Conservation (phyloP, 2,888 invertebrate species). For the Chirona hameri region DNA sequence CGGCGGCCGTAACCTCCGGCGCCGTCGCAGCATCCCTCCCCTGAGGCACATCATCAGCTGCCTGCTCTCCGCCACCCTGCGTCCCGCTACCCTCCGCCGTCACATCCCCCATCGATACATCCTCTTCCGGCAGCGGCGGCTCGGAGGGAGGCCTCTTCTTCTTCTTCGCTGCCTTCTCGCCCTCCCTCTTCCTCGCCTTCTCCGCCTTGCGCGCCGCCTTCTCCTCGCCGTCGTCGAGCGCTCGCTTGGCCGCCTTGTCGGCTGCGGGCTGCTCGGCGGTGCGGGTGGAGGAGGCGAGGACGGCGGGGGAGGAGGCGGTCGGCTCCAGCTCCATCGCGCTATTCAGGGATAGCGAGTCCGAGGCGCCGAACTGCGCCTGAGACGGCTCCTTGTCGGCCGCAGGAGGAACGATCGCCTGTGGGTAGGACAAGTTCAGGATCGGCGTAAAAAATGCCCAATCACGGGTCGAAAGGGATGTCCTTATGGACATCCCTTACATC, state of each 20-base stretch:
- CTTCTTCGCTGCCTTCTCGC: conserved; percentile 34
- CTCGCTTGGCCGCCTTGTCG: conserved; percentile 2
- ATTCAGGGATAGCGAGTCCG: background rate
- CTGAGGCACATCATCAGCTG: background rate
- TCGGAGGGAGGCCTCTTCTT: conserved; percentile 33
- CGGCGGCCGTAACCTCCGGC: background rate
- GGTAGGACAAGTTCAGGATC: conserved; percentile 60
- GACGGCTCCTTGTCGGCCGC: conserved; percentile 71
- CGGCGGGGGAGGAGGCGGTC: background rate
- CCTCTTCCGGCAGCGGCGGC: conserved; percentile 33
- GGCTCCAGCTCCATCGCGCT: background rate
- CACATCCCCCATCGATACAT: background rate
- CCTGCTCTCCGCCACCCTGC: background rate
- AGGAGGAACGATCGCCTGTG: conserved; percentile 91
- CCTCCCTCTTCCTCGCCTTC: conserved; percentile 29
- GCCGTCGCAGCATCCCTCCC: background rate
- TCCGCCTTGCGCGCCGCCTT: conserved; percentile 33
- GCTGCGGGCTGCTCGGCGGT: background rate
- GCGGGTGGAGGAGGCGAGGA: background rate
- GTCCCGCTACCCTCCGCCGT: conserved; percentile 35
- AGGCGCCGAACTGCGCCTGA: conserved; percentile 63
- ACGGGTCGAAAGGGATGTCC: too few species aligned
- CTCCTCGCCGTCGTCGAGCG: conserved; percentile 26
- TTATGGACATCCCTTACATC: too few species aligned
- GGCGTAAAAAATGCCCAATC: too few species aligned